phyloP scores from a whole-genome alignment of 2,888 invertebrate genomes.

The Charanyca ferruginea region DNA sequence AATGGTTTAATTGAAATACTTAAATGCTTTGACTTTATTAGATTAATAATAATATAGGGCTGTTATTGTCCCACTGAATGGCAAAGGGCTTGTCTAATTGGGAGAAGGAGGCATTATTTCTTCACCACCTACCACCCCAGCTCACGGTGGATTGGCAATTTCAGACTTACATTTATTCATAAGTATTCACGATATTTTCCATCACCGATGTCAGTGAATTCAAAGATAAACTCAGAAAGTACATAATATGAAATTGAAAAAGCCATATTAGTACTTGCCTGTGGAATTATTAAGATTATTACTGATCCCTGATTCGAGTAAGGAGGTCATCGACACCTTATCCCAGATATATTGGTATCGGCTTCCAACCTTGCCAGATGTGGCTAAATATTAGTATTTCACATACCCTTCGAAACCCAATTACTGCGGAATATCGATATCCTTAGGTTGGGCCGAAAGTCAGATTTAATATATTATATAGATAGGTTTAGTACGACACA shows the following conservation, averaged over 20 bases:
- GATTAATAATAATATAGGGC: neutral
- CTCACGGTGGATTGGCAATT: too few relatives aligned
- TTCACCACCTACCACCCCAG: too few relatives aligned
- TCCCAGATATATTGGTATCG: neutral
- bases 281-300: neutral
- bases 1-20: too few relatives aligned
- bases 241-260: too few relatives aligned
- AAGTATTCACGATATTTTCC: too few relatives aligned
- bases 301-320: neutral
- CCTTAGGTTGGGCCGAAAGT: neutral
- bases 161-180: too few relatives aligned
- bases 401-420: slow-evolving; percentile 28
- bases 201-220: too few relatives aligned
- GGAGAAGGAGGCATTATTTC: too few relatives aligned
- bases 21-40: neutral
- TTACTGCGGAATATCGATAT: slow-evolving; percentile 28
- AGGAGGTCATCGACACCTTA: neutral
- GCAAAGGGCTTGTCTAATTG: too few relatives aligned
- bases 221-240: too few relatives aligned
- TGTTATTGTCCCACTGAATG: too few relatives aligned
- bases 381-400: slow-evolving; percentile 24
- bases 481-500: neutral
- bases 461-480: slow-evolving; percentile 21
- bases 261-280: neutral
- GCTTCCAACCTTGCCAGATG: neutral